These are phyloP conservation scores for Ichneumoninae sp. DNA, from an alignment of 2,888 invertebrate genomes.

Conservation along the genomic window DNA sequence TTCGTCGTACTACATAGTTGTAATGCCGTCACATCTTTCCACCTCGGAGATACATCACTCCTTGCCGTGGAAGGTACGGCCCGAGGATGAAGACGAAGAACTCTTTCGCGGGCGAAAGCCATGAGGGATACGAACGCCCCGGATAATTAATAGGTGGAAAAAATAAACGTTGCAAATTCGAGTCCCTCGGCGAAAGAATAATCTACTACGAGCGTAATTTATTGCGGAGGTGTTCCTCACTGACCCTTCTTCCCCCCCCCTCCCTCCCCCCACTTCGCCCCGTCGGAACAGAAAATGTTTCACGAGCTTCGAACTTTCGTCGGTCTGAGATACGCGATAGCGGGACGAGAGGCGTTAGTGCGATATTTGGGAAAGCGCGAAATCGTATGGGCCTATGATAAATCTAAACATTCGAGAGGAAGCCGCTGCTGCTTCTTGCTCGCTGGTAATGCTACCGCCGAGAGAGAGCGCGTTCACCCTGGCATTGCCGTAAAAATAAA, in stretches of 20 bases:
- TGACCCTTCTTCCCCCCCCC: background rate
- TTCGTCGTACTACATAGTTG: conserved; percentile 47
- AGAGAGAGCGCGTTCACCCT: conserved; percentile 80
- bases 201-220: conserved; percentile 12
- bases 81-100: conserved; percentile 13
- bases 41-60: conserved; percentile 35
- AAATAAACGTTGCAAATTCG: conserved; percentile 31
- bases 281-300: background rate
- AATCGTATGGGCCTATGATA: conserved; percentile 57
- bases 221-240: background rate
- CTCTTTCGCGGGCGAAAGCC: background rate
- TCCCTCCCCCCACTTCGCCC: no score
- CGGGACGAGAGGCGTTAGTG: conserved; percentile 19
- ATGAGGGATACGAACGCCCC: conserved; percentile 7
- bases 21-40: conserved; percentile 24
- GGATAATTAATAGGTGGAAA: conserved; percentile 33
- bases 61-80: background rate
- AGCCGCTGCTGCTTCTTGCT: conserved; percentile 13
- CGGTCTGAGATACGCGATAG: background rate
- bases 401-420: conserved; percentile 78
- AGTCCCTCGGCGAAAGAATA: conserved; percentile 29
- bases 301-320: conserved; percentile 1
- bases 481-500: conserved; percentile 83
- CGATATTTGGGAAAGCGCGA: conserved; percentile 10
- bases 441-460: conserved; percentile 50